Conservation (phyloP, 2,797 vertebrate genomes). For the Glossophaga mutica region DNA sequence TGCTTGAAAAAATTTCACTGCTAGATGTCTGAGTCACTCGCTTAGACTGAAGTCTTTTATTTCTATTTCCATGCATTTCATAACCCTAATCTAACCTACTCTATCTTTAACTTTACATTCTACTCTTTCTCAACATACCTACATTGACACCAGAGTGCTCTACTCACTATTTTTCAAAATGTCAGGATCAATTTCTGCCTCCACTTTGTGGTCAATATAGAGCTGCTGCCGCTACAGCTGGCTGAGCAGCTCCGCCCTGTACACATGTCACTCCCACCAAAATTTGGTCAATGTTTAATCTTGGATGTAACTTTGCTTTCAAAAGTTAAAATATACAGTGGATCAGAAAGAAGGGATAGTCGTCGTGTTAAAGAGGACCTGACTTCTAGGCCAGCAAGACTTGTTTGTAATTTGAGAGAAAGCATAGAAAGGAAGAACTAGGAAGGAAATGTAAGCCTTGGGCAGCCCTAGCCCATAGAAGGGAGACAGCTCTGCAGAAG, state of each 20-base stretch:
- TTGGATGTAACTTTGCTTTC: background rate
- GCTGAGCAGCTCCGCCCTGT: background rate
- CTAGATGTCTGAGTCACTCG: conserved; percentile 7
- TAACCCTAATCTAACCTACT: background rate
- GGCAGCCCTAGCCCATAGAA: background rate
- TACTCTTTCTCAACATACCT: conserved; percentile 35
- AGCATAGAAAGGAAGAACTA: background rate
- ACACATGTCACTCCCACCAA: background rate
- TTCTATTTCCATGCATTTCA: conserved; percentile 28
- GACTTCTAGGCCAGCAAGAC: background rate
- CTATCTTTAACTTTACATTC: conserved; percentile 12
- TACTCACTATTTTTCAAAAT: conserved; percentile 30
- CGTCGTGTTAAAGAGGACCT: conserved; percentile 5
- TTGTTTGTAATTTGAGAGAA: conserved; percentile 1
- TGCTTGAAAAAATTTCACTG: conserved; percentile 4
- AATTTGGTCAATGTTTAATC: background rate
- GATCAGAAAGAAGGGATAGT: background rate
- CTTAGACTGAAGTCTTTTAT: background rate
- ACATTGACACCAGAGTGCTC: background rate
- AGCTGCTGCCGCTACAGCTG: background rate
- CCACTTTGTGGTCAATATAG: background rate
- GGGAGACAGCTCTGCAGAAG: background rate
- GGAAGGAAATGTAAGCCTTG: background rate
- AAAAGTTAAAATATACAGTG: conserved; percentile 28
- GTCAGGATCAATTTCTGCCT: background rate